phyloP scores from a whole-genome alignment of 2,888 invertebrate genomes.

The Sphinx pinastri region DNA sequence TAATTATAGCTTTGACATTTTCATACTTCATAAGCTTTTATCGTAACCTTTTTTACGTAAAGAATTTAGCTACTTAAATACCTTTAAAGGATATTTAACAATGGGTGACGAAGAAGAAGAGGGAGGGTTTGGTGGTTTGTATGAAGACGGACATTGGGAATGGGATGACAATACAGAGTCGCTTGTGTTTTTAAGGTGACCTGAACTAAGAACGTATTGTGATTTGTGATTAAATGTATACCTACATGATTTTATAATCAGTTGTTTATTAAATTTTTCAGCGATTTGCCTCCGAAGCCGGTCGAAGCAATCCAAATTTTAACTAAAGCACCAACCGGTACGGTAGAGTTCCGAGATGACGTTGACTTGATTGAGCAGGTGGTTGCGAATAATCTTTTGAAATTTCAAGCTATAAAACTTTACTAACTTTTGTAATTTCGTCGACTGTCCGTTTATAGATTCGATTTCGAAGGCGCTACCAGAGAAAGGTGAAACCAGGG shows the following conservation, averaged over 20 bases:
- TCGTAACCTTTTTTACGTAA: background rate
- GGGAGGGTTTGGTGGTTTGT: conserved; percentile 63
- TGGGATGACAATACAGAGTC: conserved; percentile 69
- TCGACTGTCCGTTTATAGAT: conserved; percentile 69
- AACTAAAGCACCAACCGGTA: conserved; percentile 69
- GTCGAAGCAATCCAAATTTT: conserved; percentile 60
- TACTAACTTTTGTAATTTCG: background rate
- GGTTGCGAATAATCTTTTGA: background rate
- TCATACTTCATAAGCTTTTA: background rate
- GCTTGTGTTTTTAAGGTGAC: conserved; percentile 66
- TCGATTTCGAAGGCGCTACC: conserved; percentile 83
- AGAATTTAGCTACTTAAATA: background rate
- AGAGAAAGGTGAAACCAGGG: conserved; percentile 80
- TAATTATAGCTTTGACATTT: background rate
- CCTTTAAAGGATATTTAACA: background rate
- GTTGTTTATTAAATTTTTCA: conserved; percentile 39
- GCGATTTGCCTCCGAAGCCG: conserved; percentile 61
- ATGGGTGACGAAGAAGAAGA: conserved; percentile 77
- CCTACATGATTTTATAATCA: too few species aligned
- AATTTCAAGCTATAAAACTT: background rate
- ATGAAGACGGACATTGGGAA: conserved; percentile 78
- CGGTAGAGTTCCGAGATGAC: conserved; percentile 79
- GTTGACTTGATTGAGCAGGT: conserved; percentile 82
- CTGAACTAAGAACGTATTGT: background rate
- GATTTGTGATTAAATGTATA: background rate